Evolutionary conservation across 1,140 invertebrate genomes (phyloP).

Genomic region (Tribolium castaneum): DNA sequence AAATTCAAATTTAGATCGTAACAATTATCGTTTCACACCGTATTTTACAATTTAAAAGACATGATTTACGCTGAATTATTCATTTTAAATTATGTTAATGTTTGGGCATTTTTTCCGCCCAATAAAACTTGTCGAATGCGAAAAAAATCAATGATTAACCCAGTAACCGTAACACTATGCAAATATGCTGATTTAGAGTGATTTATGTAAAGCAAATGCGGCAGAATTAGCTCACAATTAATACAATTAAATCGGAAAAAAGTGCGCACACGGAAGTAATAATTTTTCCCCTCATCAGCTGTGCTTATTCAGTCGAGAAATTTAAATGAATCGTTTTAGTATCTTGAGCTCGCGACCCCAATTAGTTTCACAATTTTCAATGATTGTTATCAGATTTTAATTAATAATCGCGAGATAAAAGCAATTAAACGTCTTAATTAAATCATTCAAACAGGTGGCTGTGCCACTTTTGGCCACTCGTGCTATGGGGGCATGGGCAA

Average conservation of each 20-base stretch:
- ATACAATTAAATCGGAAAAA: neutral
- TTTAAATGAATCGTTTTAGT: conserved; percentile 30
- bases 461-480: conserved; percentile 58
- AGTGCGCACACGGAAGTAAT: neutral
- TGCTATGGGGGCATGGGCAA: conserved; percentile 61
- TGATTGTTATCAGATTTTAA: conserved; percentile 21
- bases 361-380: neutral
- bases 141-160: neutral
- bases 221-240: neutral
- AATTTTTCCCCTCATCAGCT: neutral
- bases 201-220: neutral
- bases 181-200: neutral
- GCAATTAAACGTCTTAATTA: conserved; percentile 7
- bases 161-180: neutral
- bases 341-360: conserved; percentile 8
- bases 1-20: too few species aligned
- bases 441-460: conserved; percentile 53
- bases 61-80: neutral
- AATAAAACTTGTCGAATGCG: neutral
- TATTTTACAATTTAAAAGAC: too few species aligned
- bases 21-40: too few species aligned
- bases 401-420: conserved; percentile 21
- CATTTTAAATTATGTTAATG: neutral
- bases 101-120: neutral
- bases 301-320: conserved; percentile 2